A percentile compares a stretch with the other conserved stretches of the same genome.
Evolutionary conservation across 2,113 vertebrate species (phyloP).

Genomic region (Carassius auratus): DNA sequence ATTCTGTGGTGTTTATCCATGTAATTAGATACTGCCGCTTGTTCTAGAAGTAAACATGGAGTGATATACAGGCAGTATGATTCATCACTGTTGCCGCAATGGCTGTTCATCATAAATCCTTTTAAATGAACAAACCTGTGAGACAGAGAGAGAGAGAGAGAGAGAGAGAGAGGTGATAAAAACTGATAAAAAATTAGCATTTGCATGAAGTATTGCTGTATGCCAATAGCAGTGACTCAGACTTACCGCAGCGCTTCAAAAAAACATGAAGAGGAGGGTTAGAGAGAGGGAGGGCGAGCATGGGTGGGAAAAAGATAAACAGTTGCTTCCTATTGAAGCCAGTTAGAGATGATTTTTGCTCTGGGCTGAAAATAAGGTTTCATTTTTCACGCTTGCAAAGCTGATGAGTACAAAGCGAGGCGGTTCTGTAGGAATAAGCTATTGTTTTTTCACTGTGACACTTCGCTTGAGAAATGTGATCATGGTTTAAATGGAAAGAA

Average conservation of each 20-base stretch:
- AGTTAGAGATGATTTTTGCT: constrained; percentile 6
- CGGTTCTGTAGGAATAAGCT: constrained; percentile 35
- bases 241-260: constrained; percentile 61
- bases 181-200: constrained; percentile 58
- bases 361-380: constrained; percentile 50
- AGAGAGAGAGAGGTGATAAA: neutral
- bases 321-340: constrained; percentile 23
- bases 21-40: constrained; percentile 10
- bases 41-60: constrained; percentile 19
- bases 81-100: constrained; percentile 32
- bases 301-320: constrained; percentile 26
- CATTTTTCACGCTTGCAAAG: constrained; percentile 53
- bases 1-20: constrained; percentile 7
- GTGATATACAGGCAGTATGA: constrained; percentile 28
- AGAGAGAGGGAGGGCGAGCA: constrained; percentile 8
- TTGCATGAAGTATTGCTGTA: constrained; percentile 72
- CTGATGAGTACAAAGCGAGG: constrained; percentile 36
- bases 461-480: constrained; percentile 28
- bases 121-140: constrained; percentile 55
- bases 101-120: constrained; percentile 48
- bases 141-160: neutral
- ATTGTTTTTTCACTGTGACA: constrained; percentile 27
- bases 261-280: neutral
- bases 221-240: constrained; percentile 62
- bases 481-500: constrained; percentile 9